Percentiles rank a stretch among this genome's conserved stretches.
These are phyloP conservation scores for Philaenus spumarius DNA, from an alignment of 1,140 invertebrate genomes.

Conservation along the genomic window DNA sequence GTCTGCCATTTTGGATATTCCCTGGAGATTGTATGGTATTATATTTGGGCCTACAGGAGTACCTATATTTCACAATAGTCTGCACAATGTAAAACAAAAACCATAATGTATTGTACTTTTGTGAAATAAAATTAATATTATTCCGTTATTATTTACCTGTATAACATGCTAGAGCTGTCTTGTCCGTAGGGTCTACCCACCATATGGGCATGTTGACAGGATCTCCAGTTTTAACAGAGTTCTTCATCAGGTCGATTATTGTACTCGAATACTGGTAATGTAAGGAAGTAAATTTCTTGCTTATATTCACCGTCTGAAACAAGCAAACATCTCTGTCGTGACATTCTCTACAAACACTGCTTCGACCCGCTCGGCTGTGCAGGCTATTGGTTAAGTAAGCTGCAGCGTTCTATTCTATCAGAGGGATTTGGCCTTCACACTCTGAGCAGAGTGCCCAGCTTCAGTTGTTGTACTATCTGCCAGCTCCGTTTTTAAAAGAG, in stretches of 20 bases:
- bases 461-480: no score
- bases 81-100: not conserved
- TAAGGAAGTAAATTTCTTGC: slow-evolving; percentile 55
- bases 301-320: slow-evolving; percentile 53
- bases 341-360: no score
- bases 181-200: slow-evolving; percentile 74
- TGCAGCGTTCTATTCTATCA: no score
- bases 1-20: no score
- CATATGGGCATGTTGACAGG: slow-evolving; percentile 86
- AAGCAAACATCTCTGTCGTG: no score
- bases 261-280: slow-evolving; percentile 57
- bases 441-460: no score
- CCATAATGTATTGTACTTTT: not conserved
- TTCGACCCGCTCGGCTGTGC: no score
- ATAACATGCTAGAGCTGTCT: slow-evolving; percentile 54
- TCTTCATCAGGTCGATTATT: slow-evolving; percentile 53
- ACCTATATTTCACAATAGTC: not conserved
- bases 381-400: no score
- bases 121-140: not conserved
- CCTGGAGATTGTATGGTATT: no score
- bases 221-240: slow-evolving; percentile 52
- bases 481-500: no score
- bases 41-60: no score
- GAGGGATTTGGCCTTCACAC: no score
- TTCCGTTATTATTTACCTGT: slow-evolving; percentile 53